Percentiles rank a stretch among this genome's conserved stretches.
These are phyloP conservation scores for Branchellion lobata DNA, from an alignment of 2,888 invertebrate genomes.

Conservation along the genomic window DNA sequence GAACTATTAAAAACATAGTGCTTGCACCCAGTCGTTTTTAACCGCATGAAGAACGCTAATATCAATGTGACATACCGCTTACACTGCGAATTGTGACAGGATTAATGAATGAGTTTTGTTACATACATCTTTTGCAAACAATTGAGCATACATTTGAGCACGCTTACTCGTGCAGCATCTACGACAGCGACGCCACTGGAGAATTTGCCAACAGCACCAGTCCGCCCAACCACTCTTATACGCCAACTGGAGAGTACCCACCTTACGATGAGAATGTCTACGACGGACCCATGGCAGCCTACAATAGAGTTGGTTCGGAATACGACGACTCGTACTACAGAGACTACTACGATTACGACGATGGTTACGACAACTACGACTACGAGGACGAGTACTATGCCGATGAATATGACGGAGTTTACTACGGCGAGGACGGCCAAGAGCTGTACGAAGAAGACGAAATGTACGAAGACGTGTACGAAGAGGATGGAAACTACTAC, in stretches of 20 bases:
- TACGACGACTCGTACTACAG: constrained; percentile 43
- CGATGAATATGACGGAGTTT: constrained; percentile 1
- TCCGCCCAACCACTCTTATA: constrained; percentile 52
- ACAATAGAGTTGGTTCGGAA: constrained; percentile 23
- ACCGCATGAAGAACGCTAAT: too few relatives aligned
- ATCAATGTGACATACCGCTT: too few relatives aligned
- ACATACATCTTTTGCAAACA: too few relatives aligned
- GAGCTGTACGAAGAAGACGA: constrained; percentile 15
- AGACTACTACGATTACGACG: constrained; percentile 33
- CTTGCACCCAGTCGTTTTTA: too few relatives aligned
- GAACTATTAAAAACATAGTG: too few relatives aligned
- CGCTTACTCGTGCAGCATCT: constrained; percentile 50
- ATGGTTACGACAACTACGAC: constrained; percentile 39
- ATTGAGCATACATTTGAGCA: too few relatives aligned
- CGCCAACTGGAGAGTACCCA: constrained; percentile 47
- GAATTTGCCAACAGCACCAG: constrained; percentile 50
- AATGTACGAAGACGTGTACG: constrained; percentile 31
- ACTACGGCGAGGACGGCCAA: constrained; percentile 36
- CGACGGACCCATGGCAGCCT: constrained; percentile 33
- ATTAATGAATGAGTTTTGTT: too few relatives aligned
- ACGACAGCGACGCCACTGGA: constrained; percentile 50
- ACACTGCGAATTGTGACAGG: too few relatives aligned
- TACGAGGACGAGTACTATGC: constrained; percentile 6
- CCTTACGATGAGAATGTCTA: constrained; percentile 7
- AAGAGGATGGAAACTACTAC: constrained; percentile 14